Percentiles rank a stretch among this genome's conserved stretches.
Conservation (phyloP, 2,888 invertebrate genomes). For the Tenthredo distinguenda region DNA sequence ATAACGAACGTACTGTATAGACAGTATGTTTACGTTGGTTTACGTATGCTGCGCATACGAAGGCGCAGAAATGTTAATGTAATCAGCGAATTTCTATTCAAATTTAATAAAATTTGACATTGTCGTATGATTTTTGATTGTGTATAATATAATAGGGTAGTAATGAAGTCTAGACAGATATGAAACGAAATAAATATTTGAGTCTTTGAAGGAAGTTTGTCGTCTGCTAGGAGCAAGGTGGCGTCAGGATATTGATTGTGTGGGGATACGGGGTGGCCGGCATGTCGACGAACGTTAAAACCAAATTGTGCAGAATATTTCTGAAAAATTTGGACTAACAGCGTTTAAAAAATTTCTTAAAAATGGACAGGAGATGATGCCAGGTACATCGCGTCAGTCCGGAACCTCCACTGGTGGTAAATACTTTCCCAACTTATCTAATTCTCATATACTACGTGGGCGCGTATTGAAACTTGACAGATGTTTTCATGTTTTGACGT, state of each 20-base stretch:
- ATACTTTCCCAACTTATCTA: constrained; percentile 22
- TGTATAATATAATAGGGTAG: neutral
- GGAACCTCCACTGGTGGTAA: constrained; percentile 75
- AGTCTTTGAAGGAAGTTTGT: neutral
- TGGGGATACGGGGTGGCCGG: constrained; percentile 70
- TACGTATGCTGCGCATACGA: constrained; percentile 4
- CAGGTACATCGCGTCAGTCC: constrained; percentile 72
- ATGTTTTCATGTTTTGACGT: constrained; percentile 44
- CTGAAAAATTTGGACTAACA: constrained; percentile 59
- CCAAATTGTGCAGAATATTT: constrained; percentile 69
- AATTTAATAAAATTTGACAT: neutral
- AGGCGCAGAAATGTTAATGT: constrained; percentile 15
- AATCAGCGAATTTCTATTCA: neutral
- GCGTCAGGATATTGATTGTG: constrained; percentile 58
- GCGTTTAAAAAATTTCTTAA: constrained; percentile 59
- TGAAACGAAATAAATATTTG: neutral
- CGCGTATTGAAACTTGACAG: constrained; percentile 26
- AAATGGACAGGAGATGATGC: constrained; percentile 75
- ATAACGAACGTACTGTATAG: neutral
- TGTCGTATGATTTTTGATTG: neutral
- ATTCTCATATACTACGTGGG: neutral
- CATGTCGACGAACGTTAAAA: constrained; percentile 72
- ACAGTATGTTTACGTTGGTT: constrained; percentile 1
- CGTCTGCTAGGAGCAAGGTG: constrained; percentile 62
- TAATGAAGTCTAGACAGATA: neutral